phyloP scores from a whole-genome alignment of 2,888 invertebrate genomes.

The Drosophila siamana region DNA sequence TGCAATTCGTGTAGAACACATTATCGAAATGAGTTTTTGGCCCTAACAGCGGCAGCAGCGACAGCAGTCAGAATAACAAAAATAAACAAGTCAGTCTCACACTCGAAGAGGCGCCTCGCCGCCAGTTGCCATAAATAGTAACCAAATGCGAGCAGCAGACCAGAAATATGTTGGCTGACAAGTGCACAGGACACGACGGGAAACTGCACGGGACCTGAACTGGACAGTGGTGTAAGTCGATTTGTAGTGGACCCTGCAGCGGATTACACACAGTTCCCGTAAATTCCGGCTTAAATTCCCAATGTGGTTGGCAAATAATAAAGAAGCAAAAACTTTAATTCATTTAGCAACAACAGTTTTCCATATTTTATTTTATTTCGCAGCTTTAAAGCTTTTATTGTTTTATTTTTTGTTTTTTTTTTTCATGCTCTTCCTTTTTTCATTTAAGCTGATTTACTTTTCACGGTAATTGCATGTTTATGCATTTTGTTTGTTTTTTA shows the following conservation, averaged over 20 bases:
- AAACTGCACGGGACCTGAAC: background rate
- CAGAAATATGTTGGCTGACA: slow-evolving; percentile 59
- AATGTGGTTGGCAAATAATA: slow-evolving; percentile 43
- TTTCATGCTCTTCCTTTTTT: too few relatives aligned
- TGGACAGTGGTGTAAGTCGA: slow-evolving; percentile 12
- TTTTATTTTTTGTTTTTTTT: slow-evolving; percentile 22
- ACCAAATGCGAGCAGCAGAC: slow-evolving; percentile 30
- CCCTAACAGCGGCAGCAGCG: slow-evolving; percentile 44
- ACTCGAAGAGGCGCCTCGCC: background rate
- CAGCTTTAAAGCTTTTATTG: slow-evolving; percentile 35
- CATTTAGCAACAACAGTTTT: slow-evolving; percentile 7
- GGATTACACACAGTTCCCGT: slow-evolving; percentile 38
- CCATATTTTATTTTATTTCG: background rate
- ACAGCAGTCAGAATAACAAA: slow-evolving; percentile 48
- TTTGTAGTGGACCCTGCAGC: slow-evolving; percentile 17
- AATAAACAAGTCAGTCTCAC: slow-evolving; percentile 40
- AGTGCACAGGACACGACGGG: slow-evolving; percentile 22
- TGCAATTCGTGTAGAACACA: slow-evolving; percentile 46
- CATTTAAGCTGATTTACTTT: slow-evolving; percentile 52
- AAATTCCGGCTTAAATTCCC: slow-evolving; percentile 43
- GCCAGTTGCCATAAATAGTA: slow-evolving; percentile 52
- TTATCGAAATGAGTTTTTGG: slow-evolving; percentile 64
- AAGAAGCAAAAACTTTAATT: slow-evolving; percentile 20
- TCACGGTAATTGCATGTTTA: slow-evolving; percentile 24
- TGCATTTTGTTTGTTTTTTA: slow-evolving; percentile 3